Evolutionary conservation across 2,888 invertebrate genomes (phyloP).

Genomic region (Iphiclides podalirius): DNA sequence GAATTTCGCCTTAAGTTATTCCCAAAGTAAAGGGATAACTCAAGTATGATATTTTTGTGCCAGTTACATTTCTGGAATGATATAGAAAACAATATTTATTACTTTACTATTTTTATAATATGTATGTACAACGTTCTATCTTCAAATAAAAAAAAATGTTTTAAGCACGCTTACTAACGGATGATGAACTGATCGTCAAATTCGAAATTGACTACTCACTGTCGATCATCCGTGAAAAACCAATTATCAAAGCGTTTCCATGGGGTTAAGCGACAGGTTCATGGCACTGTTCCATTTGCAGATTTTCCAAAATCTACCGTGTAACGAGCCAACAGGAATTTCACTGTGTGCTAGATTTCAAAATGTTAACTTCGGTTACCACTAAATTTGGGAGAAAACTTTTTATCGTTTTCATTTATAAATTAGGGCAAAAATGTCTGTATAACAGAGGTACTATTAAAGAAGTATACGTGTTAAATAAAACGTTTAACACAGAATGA

Average conservation of each 20-base stretch:
- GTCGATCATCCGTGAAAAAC: slow-evolving; percentile 59
- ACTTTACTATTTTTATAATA: no score
- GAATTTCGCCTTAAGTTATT: slow-evolving; percentile 54
- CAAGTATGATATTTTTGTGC: no score
- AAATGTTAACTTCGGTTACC: neutral
- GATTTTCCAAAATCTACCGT: neutral
- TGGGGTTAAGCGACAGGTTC: slow-evolving; percentile 60
- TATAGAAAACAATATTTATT: no score
- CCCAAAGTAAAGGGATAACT: slow-evolving; percentile 30
- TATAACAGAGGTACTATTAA: no score
- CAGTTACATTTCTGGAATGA: no score
- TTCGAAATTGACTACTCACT: slow-evolving; percentile 38
- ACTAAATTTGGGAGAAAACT: neutral
- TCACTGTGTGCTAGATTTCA: neutral
- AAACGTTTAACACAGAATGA: no score
- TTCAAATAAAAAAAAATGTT: no score
- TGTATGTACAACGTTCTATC: no score
- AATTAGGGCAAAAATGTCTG: no score
- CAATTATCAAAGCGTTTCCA: slow-evolving; percentile 69
- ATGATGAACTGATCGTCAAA: slow-evolving; percentile 62
- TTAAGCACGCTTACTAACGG: slow-evolving; percentile 62
- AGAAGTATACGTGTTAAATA: no score
- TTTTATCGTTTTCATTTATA: no score
- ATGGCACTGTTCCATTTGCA: slow-evolving; percentile 26
- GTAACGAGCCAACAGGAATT: neutral